Conservation (phyloP, 2,113 vertebrate genomes). For the Ictidomys tridecemlineatus region DNA sequence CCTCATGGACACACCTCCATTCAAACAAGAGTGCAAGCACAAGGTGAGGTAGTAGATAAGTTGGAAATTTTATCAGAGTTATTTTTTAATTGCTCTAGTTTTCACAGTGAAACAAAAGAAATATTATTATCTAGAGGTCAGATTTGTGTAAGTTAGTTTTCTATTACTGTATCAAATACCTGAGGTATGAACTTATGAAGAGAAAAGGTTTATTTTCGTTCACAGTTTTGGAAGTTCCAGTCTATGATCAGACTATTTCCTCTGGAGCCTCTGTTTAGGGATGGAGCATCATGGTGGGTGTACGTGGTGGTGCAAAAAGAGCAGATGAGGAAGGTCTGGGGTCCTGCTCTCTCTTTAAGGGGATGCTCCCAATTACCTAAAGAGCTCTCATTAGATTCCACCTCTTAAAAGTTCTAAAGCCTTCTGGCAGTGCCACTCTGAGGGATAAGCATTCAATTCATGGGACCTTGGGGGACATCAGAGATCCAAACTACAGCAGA, state of each 20-base stretch:
- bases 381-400: background rate
- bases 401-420: no score
- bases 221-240: background rate
- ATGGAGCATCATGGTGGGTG: background rate
- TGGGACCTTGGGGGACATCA: background rate
- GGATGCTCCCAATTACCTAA: background rate
- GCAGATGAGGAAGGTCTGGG: background rate
- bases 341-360: background rate
- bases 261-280: background rate
- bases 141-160: background rate
- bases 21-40: background rate
- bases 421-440: background rate
- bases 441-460: background rate
- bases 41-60: background rate
- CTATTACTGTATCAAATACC: background rate
- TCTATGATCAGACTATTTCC: background rate
- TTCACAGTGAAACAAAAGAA: background rate
- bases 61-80: background rate
- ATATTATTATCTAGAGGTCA: background rate
- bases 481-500: background rate
- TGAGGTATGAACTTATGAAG: background rate
- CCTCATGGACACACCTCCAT: background rate
- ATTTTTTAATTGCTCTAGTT: background rate
- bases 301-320: background rate
- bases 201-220: background rate